phyloP scores from a whole-genome alignment of 1,140 invertebrate species.

The Pseudomyrmex concolor region DNA sequence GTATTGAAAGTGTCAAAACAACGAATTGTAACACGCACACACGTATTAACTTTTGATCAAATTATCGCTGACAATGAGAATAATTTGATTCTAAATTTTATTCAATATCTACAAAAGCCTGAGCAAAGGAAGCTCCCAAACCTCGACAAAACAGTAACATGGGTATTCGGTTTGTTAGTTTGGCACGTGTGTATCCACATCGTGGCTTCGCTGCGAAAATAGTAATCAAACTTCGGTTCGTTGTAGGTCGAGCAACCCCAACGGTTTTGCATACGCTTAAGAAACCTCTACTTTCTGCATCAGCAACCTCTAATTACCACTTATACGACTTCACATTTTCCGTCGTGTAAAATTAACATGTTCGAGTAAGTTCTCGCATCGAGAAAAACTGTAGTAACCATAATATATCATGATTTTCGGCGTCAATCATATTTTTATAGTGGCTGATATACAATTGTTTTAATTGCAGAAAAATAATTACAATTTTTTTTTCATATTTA shows the following conservation, averaged over 20 bases:
- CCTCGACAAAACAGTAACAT: constrained; percentile 32
- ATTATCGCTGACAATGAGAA: background rate
- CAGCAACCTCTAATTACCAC: constrained; percentile 62
- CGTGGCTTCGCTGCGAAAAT: constrained; percentile 60
- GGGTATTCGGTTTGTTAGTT: constrained; percentile 48
- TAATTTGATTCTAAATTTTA: background rate
- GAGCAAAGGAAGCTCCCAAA: constrained; percentile 14
- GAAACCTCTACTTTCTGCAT: constrained; percentile 58
- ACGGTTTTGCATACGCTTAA: constrained; percentile 47
- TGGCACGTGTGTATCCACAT: constrained; percentile 45
- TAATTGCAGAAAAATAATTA: no score
- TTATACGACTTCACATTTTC: background rate
- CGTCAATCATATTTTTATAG: no score
- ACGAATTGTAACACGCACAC: no score
- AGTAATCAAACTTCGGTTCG: constrained; percentile 70
- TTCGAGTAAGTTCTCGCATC: background rate
- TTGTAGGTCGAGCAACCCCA: constrained; percentile 54
- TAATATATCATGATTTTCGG: no score
- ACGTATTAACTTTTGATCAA: background rate
- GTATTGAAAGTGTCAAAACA: background rate
- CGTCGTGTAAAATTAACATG: background rate
- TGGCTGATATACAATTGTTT: no score
- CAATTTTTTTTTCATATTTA: background rate
- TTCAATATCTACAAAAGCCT: background rate
- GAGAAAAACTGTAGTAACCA: no score